A percentile compares a stretch with the other conserved stretches of the same genome.
phyloP scores from a whole-genome alignment of 2,797 vertebrate species.

The Lepidocolaptes lacrymiger region DNA sequence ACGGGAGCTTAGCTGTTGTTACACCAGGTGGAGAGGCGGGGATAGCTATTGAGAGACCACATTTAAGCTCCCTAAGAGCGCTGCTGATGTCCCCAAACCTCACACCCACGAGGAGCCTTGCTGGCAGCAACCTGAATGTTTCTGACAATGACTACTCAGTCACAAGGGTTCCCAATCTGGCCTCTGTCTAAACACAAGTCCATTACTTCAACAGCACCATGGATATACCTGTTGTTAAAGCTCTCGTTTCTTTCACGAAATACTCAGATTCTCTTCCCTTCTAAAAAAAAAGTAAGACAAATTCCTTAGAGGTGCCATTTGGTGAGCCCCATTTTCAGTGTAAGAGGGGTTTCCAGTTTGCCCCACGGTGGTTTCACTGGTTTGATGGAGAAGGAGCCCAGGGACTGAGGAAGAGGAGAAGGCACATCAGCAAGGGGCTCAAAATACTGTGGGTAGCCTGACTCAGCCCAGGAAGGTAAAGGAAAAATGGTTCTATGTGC shows the following conservation, averaged over 20 bases:
- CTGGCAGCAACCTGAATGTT: background rate
- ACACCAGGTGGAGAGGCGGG: background rate
- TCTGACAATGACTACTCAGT: constrained; percentile 2
- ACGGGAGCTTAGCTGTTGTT: background rate
- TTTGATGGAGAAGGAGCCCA: background rate
- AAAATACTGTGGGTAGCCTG: background rate
- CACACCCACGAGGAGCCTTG: background rate
- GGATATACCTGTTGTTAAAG: background rate
- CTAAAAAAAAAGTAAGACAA: background rate
- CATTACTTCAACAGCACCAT: background rate
- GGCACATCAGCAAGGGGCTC: background rate
- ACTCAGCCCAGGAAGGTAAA: background rate
- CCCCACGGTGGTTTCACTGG: rapidly evolving
- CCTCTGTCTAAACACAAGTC: background rate
- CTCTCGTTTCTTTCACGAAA: background rate
- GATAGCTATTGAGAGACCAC: background rate
- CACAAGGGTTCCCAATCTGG: background rate
- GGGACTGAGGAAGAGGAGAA: background rate
- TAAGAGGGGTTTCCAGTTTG: background rate
- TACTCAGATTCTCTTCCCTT: background rate
- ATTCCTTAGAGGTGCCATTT: background rate
- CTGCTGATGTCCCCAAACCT: background rate
- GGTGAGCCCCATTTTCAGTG: background rate
- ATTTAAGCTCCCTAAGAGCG: background rate
- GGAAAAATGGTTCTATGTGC: background rate